Evolutionary conservation across 2,888 invertebrate genomes (phyloP).

Genomic region (Conistra vaccinii): DNA sequence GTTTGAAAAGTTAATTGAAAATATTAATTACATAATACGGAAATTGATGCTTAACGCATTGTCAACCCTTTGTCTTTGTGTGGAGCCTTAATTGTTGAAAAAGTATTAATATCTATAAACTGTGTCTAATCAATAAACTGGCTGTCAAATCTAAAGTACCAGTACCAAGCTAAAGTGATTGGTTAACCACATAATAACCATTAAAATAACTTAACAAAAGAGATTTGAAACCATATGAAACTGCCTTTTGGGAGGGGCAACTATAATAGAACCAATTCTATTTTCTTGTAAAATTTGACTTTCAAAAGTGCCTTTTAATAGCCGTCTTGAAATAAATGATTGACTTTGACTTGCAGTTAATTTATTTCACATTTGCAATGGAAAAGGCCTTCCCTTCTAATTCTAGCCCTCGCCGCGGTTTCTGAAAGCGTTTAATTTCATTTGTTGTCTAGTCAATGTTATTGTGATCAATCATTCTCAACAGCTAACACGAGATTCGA

Average conservation of each 20-base stretch:
- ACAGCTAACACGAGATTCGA: neutral
- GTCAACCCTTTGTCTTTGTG: neutral
- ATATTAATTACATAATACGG: slow-evolving; percentile 6
- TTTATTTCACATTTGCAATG: neutral
- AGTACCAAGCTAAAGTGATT: neutral
- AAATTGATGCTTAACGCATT: neutral
- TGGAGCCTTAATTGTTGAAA: neutral
- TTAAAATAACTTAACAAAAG: neutral
- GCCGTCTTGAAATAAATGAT: neutral
- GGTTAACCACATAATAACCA: neutral
- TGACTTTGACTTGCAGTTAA: neutral
- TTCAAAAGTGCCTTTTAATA: neutral
- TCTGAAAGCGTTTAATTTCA: neutral
- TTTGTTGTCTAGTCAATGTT: neutral
- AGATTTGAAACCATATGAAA: neutral
- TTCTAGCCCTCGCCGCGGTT: neutral
- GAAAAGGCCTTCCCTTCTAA: neutral
- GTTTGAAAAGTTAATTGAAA: slow-evolving; percentile 10
- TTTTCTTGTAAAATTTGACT: neutral
- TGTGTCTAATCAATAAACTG: neutral
- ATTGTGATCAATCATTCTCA: slow-evolving; percentile 10
- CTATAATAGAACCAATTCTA: neutral
- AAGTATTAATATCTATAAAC: neutral
- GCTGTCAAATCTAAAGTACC: neutral
- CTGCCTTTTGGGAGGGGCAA: neutral